Percentiles rank a stretch among this genome's conserved stretches.
Evolutionary conservation across 2,888 invertebrate genomes (phyloP).

Genomic region (Agriopis marginaria): DNA sequence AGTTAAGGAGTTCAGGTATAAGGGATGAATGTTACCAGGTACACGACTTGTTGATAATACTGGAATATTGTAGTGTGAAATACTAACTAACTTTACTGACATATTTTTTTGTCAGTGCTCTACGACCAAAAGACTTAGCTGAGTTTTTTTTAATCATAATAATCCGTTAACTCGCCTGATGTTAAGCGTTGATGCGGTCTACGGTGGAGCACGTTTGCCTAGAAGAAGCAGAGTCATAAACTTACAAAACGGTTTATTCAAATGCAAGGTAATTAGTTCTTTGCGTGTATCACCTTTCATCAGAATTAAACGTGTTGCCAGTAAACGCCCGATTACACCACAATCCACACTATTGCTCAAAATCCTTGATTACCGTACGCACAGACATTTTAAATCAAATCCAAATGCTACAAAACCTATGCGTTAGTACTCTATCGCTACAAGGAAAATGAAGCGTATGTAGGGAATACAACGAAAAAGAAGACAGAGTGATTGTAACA

Average conservation of each 20-base stretch:
- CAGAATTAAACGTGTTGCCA: conserved; percentile 21
- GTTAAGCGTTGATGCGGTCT: too few relatives aligned
- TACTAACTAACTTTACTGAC: too few relatives aligned
- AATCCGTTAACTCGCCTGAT: too few relatives aligned
- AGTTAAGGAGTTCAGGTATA: too few relatives aligned
- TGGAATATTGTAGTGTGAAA: too few relatives aligned
- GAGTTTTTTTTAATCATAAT: too few relatives aligned
- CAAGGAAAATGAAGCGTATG: background rate
- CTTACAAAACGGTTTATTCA: background rate
- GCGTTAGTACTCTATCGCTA: conserved; percentile 6
- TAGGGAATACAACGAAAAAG: background rate
- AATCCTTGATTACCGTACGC: conserved; percentile 28
- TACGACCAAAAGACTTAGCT: too few relatives aligned
- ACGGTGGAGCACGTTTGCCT: too few relatives aligned
- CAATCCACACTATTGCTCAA: conserved; percentile 19
- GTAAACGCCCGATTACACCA: conserved; percentile 14
- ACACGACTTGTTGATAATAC: too few relatives aligned
- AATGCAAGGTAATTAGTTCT: background rate
- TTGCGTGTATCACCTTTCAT: conserved; percentile 15
- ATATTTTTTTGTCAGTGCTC: too few relatives aligned
- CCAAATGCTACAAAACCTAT: conserved; percentile 12
- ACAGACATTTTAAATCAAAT: conserved; percentile 19
- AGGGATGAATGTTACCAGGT: too few relatives aligned
- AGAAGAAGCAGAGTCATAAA: background rate
- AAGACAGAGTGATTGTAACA: background rate